phyloP scores from a whole-genome alignment of 2,888 invertebrate genomes.

The Oscheius sp. region DNA sequence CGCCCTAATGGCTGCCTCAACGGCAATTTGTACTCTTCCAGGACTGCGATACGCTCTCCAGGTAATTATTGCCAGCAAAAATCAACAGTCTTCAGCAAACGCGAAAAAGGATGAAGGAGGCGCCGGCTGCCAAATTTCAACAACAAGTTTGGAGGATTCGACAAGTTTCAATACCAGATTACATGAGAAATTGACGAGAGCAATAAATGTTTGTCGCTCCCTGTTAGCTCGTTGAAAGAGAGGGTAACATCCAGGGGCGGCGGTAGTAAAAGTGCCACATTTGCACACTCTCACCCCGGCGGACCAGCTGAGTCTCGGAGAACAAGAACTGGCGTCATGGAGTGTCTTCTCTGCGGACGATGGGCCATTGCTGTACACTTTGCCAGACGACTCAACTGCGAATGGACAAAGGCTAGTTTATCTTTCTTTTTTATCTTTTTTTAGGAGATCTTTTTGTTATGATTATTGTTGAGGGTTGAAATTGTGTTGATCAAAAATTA shows the following conservation, averaged over 20 bases:
- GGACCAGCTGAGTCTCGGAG: slow-evolving; percentile 12
- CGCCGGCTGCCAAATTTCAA: not conserved
- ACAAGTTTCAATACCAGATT: not conserved
- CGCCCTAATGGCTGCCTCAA: not conserved
- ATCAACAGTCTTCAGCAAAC: too few species aligned
- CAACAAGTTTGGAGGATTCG: not conserved
- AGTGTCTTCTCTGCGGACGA: slow-evolving; percentile 21
- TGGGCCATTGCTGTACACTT: slow-evolving; percentile 13
- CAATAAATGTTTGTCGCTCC: not conserved
- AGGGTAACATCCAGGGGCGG: not conserved
- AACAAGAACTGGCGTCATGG: not conserved
- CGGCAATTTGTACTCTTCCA: not conserved
- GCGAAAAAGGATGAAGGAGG: too few species aligned
- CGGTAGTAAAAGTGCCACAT: slow-evolving; percentile 2
- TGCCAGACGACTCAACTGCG: not conserved
- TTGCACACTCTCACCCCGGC: not conserved
- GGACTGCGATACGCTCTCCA: slow-evolving; percentile 12
- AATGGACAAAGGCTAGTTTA: slow-evolving; percentile 1
- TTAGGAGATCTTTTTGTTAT: not conserved
- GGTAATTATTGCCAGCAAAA: not conserved
- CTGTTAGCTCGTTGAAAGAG: not conserved
- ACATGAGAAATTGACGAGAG: not conserved
- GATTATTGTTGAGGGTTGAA: too few species aligned
- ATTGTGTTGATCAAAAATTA: too few species aligned
- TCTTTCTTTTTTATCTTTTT: not conserved